Evolutionary conservation across 2,797 vertebrate genomes (phyloP), one percentile per base, ranked within the genome.

Genomic region (Sebastes iracundus): DNA sequence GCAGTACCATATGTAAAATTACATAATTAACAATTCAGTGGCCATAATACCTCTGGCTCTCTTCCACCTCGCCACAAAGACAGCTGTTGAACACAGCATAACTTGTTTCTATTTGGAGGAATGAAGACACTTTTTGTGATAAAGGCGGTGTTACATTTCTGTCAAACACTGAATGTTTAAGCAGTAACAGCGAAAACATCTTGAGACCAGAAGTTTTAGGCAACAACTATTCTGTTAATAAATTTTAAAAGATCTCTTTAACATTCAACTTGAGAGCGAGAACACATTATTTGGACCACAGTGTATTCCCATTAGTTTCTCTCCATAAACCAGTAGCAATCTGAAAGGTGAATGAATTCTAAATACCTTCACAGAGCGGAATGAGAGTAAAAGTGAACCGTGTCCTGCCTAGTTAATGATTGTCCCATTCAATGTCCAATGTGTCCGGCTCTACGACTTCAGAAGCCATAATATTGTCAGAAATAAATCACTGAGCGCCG

Each of bases 381-480:
- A 87, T 79, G 90, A 87, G 88, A 91, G 88, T 86, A 81, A 93
- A 93, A 93, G 90, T 93, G 88, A 92, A 93, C 92, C 82, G 62
- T 90, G 90, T 92, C 84, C 90, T 73, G 81, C 80, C 71, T 93
- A 90, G 94, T 95, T 94, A 95, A 95, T 95, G 91, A 95, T 94
- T 93, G 91, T 87, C 91, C 83, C 86, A 92, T 92, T 94, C 90
- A 92, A 71, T 88, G 88, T 82, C 87, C 74, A 81, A 84, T 80
- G 92, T 92, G 91, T 95, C 91, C 88, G 49, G 80, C 87, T 92
- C 88, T 85, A 89, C 80, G 93, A 93, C 94, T 94, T 94, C 92
- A 94, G 92, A 91, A 94, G 94, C 93, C 80, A 62, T 92, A 93
- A 95, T 93, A 90, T 92, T 94, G 93, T 94, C 94, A 93, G 87